Evolutionary conservation across 2,113 vertebrate species (phyloP), one percentile per base, ranked within the genome.

Genomic region (Catharus bicknelli): DNA sequence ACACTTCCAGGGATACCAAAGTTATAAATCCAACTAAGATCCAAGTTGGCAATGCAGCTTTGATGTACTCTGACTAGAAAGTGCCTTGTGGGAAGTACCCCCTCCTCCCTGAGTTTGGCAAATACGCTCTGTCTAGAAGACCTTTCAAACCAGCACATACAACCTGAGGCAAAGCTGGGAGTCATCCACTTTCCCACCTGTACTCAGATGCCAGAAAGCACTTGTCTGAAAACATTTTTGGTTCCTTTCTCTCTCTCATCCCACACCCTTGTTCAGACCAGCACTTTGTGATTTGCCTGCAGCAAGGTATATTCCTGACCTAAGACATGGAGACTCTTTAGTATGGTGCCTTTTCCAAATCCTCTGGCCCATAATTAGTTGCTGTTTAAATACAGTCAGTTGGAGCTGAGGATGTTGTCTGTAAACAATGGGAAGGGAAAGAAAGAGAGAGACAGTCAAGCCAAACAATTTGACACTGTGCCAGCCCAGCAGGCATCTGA

Each of bases 401-500:
- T 75, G 64, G 59, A 80, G 68, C 38, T 59, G 70, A 86, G 69
- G 75, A 76, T 91, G 78, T 88, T 94, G 68, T 88, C 85, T 94
- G 68, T 80, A 94, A 95, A 91, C 93, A 90, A 61, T 82, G 51
- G 42, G 83, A 70, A 90, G 54, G 27, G 72, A 90, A 20, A 48
- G 58, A 90, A 64, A 91, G 57, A 88, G n/a, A 85, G 70, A 94
- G 72, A 81, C 40, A 58, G 55, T 70, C 81, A 82, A 90, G 85
- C 59, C 85, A 86, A 91, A 64, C 47, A 57, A 45, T 50, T 53
- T 94, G 95, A 73, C 38, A 43, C 20, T 14, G 36, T 78, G 80
- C 94, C 94, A 96, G 83, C 54, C 63, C 68, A 89, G 58, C 64
- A 90, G 86, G 75, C 87, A 90, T 92, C 86, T 82, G 75, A 92